phyloP scores from a whole-genome alignment of 2,888 invertebrate species.

The Dryococelus australis region DNA sequence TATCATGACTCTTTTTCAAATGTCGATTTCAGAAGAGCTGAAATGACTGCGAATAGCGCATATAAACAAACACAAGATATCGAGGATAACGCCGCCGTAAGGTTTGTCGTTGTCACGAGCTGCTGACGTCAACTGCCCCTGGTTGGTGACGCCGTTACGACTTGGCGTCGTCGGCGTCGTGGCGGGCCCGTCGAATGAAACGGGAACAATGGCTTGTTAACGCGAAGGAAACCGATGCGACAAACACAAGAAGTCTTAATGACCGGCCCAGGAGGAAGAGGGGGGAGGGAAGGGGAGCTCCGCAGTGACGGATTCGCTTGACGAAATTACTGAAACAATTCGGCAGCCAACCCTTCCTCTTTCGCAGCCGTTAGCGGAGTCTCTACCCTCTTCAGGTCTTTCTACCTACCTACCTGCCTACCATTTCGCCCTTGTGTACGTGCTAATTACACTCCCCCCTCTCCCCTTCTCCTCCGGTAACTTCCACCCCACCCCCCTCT shows the following conservation, averaged over 20 bases:
- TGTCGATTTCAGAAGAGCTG: no score
- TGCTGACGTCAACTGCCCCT: no score
- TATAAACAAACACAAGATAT: no score
- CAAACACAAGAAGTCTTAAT: background rate
- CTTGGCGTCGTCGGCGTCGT: no score
- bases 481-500: background rate
- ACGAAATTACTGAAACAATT: constrained; percentile 3
- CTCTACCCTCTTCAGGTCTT: background rate
- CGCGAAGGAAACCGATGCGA: background rate
- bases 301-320: background rate
- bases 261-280: background rate
- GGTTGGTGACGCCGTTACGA: no score
- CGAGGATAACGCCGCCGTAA: no score
- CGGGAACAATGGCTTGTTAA: background rate
- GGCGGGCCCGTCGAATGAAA: background rate
- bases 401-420: background rate
- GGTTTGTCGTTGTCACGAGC: no score
- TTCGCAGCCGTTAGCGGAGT: background rate
- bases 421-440: background rate
- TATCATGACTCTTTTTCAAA: no score
- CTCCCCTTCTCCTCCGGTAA: background rate
- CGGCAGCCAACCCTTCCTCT: background rate
- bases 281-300: no score
- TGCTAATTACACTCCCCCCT: background rate
- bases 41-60: no score